Conservation (phyloP, 2,113 vertebrate genomes). For the Neomonachus schauinslandi region DNA sequence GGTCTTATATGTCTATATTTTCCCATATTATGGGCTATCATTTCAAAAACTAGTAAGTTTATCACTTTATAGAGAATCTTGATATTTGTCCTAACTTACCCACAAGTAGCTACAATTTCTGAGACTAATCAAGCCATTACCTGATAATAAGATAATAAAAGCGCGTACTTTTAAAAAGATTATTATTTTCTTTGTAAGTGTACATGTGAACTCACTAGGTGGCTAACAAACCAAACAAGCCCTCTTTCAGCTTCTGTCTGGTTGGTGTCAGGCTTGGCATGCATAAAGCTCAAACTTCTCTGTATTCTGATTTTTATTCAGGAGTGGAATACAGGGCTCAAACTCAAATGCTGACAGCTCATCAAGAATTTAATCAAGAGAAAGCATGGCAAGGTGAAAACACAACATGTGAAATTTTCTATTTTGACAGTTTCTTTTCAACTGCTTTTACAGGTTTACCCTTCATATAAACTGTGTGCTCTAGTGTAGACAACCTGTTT, state of each 20-base stretch:
- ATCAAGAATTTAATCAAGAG: background rate
- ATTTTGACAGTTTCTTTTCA: constrained; percentile 25
- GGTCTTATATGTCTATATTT: background rate
- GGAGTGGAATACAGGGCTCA: background rate
- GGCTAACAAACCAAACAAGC: constrained; percentile 5
- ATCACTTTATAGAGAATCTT: background rate
- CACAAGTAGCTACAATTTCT: background rate
- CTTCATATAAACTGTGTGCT: background rate
- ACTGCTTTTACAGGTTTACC: background rate
- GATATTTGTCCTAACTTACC: background rate
- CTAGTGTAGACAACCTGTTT: background rate
- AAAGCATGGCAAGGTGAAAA: background rate
- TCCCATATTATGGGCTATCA: background rate
- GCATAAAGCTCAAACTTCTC: constrained; percentile 9
- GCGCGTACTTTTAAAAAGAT: background rate
- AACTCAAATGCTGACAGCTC: background rate
- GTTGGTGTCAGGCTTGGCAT: background rate
- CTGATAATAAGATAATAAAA: background rate
- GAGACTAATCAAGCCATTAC: background rate
- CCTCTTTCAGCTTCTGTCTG: background rate
- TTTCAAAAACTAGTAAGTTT: background rate
- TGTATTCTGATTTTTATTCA: constrained; percentile 27
- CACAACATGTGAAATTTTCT: background rate
- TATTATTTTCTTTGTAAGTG: constrained; percentile 19
- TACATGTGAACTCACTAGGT: background rate